These are phyloP conservation scores for Porites evermanni DNA, from an alignment of 92 coral and sea anemone species.

Conservation along the genomic window DNA sequence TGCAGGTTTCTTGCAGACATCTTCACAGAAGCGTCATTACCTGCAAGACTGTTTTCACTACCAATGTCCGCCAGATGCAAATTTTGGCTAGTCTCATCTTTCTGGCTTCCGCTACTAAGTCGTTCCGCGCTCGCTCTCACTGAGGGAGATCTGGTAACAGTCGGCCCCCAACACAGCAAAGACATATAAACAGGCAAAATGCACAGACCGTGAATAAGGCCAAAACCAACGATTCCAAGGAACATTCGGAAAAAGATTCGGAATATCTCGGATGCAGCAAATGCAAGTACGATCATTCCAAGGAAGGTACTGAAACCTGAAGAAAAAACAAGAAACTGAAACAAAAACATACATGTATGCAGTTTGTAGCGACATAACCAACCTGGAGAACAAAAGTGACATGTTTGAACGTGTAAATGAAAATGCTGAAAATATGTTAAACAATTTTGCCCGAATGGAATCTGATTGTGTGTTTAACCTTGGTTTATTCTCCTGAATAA, in stretches of 20 bases:
- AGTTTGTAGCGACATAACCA: too few species aligned
- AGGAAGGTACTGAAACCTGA: conserved; percentile 81
- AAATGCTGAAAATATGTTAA: too few species aligned
- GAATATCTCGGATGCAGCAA: conserved; percentile 76
- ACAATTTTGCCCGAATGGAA: too few species aligned
- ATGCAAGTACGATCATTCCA: conserved; percentile 75
- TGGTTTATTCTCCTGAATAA: too few species aligned
- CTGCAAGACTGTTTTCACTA: not conserved
- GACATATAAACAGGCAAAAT: conserved; percentile 76
- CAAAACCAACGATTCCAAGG: conserved; percentile 70
- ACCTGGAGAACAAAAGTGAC: too few species aligned
- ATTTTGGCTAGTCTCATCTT: not conserved
- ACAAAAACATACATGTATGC: not conserved
- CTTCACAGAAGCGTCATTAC: not conserved
- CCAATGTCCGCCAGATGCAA: not conserved
- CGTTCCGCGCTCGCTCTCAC: not conserved
- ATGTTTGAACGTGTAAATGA: too few species aligned
- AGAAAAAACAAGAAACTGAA: not conserved
- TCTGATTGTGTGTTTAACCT: too few species aligned
- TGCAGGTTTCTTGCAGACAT: not conserved
- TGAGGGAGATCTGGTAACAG: conserved; percentile 13
- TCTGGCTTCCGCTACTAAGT: not conserved
- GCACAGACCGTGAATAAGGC: conserved; percentile 75
- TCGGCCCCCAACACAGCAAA: conserved; percentile 56
- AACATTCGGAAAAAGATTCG: conserved; percentile 79